A percentile compares a stretch with the other conserved stretches of the same genome.
phyloP scores from a whole-genome alignment of 2,113 vertebrate species.

The Rhinolophus ferrumequinum region DNA sequence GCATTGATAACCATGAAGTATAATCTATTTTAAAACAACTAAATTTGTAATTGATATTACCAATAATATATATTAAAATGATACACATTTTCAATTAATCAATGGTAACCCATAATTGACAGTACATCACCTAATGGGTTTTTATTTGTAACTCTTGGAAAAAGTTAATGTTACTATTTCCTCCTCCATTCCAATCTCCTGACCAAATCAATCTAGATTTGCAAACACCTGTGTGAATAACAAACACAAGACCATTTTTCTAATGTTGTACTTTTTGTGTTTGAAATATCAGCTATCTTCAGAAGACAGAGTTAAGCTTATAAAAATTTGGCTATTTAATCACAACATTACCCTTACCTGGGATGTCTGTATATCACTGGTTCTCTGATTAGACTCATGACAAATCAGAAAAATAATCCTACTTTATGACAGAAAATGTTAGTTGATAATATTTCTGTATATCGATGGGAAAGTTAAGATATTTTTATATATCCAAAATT shows the following conservation, averaged over 20 bases:
- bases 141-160: constrained; percentile 3
- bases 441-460: not conserved
- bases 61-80: constrained; percentile 58
- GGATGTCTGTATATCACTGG: not conserved
- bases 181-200: not conserved
- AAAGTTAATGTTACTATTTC: not conserved
- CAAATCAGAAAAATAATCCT: not conserved
- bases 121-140: not conserved
- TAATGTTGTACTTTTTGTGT: not conserved
- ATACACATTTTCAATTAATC: constrained; percentile 32
- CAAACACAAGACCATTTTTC: not conserved
- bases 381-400: not conserved
- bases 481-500: not conserved
- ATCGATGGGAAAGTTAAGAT: not conserved
- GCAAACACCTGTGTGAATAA: not conserved
- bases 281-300: not conserved
- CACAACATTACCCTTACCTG: not conserved
- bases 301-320: not conserved
- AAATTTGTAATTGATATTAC: constrained; percentile 53
- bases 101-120: constrained; percentile 48
- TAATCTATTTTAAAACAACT: constrained; percentile 67
- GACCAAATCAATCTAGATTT: not conserved
- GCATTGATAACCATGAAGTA: constrained; percentile 46
- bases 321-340: not conserved
- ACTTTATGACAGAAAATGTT: not conserved